phyloP scores from a whole-genome alignment of 1,140 invertebrate species.

The Dendroctonus valens region DNA sequence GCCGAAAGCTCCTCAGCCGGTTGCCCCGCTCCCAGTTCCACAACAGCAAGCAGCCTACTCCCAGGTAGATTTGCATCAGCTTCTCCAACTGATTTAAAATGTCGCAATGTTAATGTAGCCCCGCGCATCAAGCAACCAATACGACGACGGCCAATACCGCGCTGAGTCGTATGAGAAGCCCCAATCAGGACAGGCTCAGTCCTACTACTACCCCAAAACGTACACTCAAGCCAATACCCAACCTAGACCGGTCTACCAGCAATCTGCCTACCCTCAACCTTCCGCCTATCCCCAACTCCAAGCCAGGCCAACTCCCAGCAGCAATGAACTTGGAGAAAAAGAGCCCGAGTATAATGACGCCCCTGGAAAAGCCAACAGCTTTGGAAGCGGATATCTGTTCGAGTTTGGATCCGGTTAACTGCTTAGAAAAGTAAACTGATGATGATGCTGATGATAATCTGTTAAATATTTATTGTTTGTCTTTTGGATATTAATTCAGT shows the following conservation, averaged over 20 bases:
- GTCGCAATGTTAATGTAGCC: conserved; percentile 5
- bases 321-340: conserved; percentile 35
- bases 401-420: conserved; percentile 50
- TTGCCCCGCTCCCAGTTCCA: conserved; percentile 38
- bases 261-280: conserved; percentile 5
- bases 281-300: not conserved
- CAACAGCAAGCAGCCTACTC: conserved; percentile 22
- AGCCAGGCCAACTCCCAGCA: conserved; percentile 17
- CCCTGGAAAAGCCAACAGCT: conserved; percentile 55
- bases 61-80: conserved; percentile 4
- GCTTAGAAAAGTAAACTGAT: too few relatives aligned
- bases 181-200: conserved; percentile 20
- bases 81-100: not conserved
- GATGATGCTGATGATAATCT: too few relatives aligned
- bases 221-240: conserved; percentile 9
- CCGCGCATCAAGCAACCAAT: conserved; percentile 13
- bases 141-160: conserved; percentile 43
- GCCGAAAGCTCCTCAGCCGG: conserved; percentile 45
- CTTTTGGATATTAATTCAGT: too few relatives aligned
- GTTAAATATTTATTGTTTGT: too few relatives aligned
- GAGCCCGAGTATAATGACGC: conserved; percentile 46
- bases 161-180: conserved; percentile 38
- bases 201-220: conserved; percentile 15
- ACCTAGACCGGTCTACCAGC: conserved; percentile 30
- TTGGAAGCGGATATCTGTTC: conserved; percentile 61